These are phyloP conservation scores for Theretra japonica DNA, from an alignment of 2,888 invertebrate genomes.

Conservation along the genomic window DNA sequence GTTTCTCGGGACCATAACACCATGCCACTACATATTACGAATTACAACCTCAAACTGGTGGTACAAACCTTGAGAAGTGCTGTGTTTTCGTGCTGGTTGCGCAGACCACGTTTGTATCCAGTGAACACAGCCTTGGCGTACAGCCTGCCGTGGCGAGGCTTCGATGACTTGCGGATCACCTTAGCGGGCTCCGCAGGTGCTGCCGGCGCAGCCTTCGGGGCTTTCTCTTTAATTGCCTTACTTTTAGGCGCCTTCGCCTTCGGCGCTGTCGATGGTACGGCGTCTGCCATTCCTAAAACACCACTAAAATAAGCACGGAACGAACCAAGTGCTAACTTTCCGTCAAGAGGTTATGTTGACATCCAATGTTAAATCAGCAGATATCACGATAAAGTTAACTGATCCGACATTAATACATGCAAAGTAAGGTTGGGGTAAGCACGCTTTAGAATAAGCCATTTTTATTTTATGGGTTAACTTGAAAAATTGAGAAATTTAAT, in stretches of 20 bases:
- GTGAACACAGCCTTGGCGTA: conserved; percentile 99
- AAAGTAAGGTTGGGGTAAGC: conserved; percentile 33
- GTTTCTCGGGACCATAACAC: neutral
- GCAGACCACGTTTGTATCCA: conserved; percentile 96
- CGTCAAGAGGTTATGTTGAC: conserved; percentile 78
- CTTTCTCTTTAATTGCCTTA: conserved; percentile 85
- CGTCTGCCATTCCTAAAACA: conserved; percentile 87
- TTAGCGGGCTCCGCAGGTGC: conserved; percentile 82
- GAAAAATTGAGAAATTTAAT: conserved; percentile 44
- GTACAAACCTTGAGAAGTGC: conserved; percentile 92
- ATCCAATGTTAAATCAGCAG: conserved; percentile 66
- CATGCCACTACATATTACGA: neutral
- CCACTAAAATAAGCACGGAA: conserved; percentile 37
- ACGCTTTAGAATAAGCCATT: conserved; percentile 35
- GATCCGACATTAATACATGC: conserved; percentile 53
- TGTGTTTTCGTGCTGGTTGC: conserved; percentile 99
- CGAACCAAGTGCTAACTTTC: neutral
- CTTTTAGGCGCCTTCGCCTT: conserved; percentile 83
- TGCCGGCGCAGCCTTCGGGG: conserved; percentile 81
- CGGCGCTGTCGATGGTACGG: conserved; percentile 80
- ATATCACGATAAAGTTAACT: conserved; percentile 55
- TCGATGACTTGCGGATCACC: conserved; percentile 79
- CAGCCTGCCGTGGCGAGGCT: conserved; percentile 91
- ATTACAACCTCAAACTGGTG: conserved; percentile 35
- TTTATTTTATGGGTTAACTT: conserved; percentile 52